A percentile compares a stretch with the other conserved stretches of the same genome.
Evolutionary conservation across 2,113 vertebrate species (phyloP).

Genomic region (Aphelocoma coerulescens): DNA sequence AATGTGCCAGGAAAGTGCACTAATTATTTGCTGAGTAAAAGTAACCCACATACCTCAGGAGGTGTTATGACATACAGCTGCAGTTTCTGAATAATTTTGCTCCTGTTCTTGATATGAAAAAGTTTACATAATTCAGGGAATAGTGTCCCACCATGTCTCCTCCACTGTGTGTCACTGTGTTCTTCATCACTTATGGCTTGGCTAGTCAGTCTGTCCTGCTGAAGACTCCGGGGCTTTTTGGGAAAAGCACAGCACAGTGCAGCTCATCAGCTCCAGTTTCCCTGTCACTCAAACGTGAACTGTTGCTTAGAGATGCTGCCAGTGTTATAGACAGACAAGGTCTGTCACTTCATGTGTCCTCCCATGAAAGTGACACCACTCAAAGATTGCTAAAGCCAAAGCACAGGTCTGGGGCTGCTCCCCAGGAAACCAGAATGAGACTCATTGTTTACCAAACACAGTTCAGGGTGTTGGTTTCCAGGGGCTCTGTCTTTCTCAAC

Average conservation of each 20-base stretch:
- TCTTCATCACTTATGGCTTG: neutral
- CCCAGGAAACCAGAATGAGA: neutral
- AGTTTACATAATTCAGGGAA: neutral
- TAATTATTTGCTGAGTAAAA: conserved; percentile 14
- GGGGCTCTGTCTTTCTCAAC: neutral
- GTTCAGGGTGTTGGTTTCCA: neutral
- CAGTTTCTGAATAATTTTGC: neutral
- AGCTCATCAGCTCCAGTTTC: neutral
- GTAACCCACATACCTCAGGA: neutral
- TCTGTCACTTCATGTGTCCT: neutral
- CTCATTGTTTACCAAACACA: neutral
- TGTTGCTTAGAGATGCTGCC: neutral
- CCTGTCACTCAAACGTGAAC: neutral
- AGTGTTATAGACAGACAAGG: neutral
- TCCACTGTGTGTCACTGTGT: neutral
- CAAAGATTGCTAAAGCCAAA: neutral
- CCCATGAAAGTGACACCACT: neutral
- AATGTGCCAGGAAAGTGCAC: neutral
- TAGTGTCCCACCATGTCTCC: neutral
- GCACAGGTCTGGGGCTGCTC: neutral
- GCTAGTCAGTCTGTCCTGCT: neutral
- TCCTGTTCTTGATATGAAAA: neutral
- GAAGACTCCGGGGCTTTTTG: neutral
- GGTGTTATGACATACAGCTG: neutral
- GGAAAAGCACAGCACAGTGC: neutral